A percentile compares a stretch with the other conserved stretches of the same genome.
These are phyloP conservation scores for Lethocerus indicus DNA, from an alignment of 1,140 invertebrate species.

Conservation along the genomic window DNA sequence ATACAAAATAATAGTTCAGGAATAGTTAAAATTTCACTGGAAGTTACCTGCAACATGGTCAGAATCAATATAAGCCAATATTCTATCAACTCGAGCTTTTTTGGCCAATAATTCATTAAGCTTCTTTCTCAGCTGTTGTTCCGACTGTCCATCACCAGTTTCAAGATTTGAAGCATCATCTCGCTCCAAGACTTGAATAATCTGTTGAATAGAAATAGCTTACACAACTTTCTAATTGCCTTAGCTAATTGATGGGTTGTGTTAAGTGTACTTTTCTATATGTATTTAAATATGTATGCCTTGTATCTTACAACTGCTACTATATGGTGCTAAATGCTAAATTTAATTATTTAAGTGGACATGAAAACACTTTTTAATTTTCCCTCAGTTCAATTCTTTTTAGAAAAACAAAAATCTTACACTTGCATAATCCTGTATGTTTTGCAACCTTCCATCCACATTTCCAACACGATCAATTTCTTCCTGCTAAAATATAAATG, in stretches of 20 bases:
- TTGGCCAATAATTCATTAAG: conserved; percentile 10
- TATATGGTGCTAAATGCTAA: too few relatives aligned
- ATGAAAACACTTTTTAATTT: neutral
- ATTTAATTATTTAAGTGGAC: neutral
- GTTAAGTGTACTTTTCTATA: neutral
- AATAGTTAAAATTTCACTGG: too few relatives aligned
- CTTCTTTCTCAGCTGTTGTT: conserved; percentile 10
- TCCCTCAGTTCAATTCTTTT: neutral
- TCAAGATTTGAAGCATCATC: conserved; percentile 6
- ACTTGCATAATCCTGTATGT: conserved; percentile 11
- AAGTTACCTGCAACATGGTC: conserved; percentile 5
- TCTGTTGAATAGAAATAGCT: conserved; percentile 2
- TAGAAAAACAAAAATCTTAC: conserved; percentile 1
- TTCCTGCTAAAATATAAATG: neutral
- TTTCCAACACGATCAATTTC: conserved; percentile 11
- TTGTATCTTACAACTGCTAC: neutral
- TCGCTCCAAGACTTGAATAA: conserved; percentile 10
- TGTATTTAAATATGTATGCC: neutral
- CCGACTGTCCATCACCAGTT: neutral
- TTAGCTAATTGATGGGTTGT: neutral
- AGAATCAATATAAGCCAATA: conserved; percentile 11
- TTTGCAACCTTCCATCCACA: conserved; percentile 8
- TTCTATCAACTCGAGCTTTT: conserved; percentile 11
- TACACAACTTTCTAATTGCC: neutral
- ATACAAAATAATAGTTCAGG: too few relatives aligned